These are phyloP conservation scores for Petrocephalus zakoni DNA, from an alignment of 2,113 vertebrate genomes.

Conservation along the genomic window DNA sequence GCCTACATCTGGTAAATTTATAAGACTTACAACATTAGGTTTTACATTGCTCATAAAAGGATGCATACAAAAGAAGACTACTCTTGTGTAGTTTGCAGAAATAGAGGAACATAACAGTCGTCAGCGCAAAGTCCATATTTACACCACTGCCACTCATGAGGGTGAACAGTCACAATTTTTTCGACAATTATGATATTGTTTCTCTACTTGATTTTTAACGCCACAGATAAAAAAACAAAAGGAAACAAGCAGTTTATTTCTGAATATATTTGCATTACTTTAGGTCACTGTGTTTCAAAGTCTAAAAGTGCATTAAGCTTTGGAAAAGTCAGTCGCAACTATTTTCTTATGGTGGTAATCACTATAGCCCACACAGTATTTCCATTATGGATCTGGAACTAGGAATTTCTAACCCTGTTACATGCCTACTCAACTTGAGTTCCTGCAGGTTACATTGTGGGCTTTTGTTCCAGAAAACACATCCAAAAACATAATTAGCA, in stretches of 20 bases:
- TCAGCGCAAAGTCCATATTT: neutral
- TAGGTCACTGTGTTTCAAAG: neutral
- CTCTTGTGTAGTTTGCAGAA: neutral
- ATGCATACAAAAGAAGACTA: neutral
- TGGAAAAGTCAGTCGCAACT: neutral
- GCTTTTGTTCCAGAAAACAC: neutral
- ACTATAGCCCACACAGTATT: neutral
- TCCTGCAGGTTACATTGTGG: neutral
- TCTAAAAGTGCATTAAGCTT: neutral
- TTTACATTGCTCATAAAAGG: neutral
- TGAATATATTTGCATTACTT: neutral
- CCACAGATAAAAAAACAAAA: neutral
- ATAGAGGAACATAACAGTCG: too few relatives aligned
- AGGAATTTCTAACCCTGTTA: neutral
- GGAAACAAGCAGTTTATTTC: neutral
- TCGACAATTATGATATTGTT: neutral
- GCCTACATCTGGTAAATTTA: neutral
- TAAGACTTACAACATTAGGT: neutral
- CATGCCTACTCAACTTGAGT: neutral
- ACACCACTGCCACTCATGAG: neutral
- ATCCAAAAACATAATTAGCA: neutral
- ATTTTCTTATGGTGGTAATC: conserved; percentile 1
- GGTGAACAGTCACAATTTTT: neutral
- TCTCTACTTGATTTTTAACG: neutral
- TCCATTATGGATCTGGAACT: neutral